phyloP scores from a whole-genome alignment of 2,113 vertebrate species.

The Urocynchramus pylzowi region DNA sequence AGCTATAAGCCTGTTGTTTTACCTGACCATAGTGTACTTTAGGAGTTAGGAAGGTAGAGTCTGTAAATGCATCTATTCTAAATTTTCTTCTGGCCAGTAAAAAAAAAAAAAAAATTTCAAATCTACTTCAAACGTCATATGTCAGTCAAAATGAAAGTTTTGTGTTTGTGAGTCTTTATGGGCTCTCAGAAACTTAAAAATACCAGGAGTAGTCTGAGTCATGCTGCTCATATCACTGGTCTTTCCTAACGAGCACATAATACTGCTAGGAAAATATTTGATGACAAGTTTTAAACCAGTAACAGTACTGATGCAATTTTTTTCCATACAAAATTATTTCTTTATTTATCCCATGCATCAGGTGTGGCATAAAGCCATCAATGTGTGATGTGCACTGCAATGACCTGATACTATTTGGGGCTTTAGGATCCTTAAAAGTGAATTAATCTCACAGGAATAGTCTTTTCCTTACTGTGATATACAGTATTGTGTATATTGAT shows the following conservation, averaged over 20 bases:
- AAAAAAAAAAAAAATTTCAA: neutral
- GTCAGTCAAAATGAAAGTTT: neutral
- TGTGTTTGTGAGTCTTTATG: neutral
- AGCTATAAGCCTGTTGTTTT: neutral
- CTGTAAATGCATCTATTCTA: neutral
- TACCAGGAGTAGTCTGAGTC: neutral
- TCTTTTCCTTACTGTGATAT: neutral
- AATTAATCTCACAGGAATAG: neutral
- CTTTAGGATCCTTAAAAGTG: neutral
- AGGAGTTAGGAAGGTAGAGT: neutral
- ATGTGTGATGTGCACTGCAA: neutral
- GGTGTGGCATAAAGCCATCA: neutral
- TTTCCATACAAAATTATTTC: neutral
- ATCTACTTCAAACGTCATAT: neutral
- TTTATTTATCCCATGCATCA: neutral
- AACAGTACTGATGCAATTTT: neutral
- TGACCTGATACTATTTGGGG: neutral
- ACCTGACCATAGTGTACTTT: neutral
- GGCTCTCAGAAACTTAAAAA: neutral
- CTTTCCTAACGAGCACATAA: neutral
- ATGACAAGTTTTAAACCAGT: neutral
- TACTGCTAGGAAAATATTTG: neutral
- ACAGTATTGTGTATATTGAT: neutral
- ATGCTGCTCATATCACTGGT: neutral
- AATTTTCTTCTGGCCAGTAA: neutral